Evolutionary conservation across 92 coral and sea anemone species (phyloP).

Genomic region (Siderastrea siderea): DNA sequence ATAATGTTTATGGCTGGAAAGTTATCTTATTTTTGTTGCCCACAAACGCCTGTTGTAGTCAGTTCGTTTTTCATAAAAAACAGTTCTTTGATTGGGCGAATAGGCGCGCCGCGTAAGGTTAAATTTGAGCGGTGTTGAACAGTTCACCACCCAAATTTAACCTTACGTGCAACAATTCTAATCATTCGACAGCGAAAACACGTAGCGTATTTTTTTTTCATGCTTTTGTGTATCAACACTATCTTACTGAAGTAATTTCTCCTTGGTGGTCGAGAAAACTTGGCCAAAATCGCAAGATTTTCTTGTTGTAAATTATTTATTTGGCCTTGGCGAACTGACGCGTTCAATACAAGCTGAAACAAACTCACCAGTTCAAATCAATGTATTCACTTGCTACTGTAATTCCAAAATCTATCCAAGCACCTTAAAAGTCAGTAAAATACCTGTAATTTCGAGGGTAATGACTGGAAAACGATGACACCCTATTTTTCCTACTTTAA

Average conservation of each 20-base stretch:
- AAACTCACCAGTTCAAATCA: constrained; percentile 21
- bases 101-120: background rate
- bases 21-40: constrained; percentile 4
- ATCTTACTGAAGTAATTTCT: background rate
- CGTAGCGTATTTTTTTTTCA: background rate
- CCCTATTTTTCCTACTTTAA: background rate
- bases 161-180: background rate
- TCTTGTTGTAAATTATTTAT: constrained; percentile 29
- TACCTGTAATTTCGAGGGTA: constrained; percentile 1
- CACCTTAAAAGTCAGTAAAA: constrained; percentile 24
- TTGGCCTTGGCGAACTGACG: background rate
- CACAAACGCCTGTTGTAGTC: too few relatives aligned
- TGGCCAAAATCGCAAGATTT: background rate
- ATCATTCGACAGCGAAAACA: background rate
- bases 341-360: background rate
- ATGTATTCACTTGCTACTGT: constrained; percentile 34
- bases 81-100: background rate
- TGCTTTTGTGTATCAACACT: background rate
- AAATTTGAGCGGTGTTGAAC: too few relatives aligned
- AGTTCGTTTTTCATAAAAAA: background rate
- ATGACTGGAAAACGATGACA: background rate
- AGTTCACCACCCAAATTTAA: background rate
- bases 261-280: background rate
- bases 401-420: constrained; percentile 16
- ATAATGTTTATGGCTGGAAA: constrained; percentile 13